Conservation (phyloP, 2,888 invertebrate genomes). For the Oscheius onirici region DNA sequence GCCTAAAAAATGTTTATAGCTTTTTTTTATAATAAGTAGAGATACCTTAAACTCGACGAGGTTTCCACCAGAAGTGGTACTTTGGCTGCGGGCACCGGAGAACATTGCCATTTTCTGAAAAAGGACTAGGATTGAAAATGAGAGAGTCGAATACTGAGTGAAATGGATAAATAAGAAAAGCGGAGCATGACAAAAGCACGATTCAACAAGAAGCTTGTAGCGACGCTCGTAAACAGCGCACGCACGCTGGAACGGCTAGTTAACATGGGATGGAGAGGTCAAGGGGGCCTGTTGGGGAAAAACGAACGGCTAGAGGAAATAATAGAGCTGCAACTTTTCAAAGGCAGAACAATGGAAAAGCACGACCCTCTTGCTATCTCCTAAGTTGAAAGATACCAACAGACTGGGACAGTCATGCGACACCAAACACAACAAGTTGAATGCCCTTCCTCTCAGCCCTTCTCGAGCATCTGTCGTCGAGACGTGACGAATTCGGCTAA, state of each 20-base stretch:
- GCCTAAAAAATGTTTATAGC: constrained; percentile 43
- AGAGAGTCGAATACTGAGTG: not conserved
- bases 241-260: not conserved
- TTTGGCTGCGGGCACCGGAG: constrained; percentile 40
- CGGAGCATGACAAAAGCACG: not conserved
- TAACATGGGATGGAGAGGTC: too few relatives aligned
- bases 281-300: too few relatives aligned
- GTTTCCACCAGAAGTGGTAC: constrained; percentile 37
- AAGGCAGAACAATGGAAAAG: too few relatives aligned
- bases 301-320: too few relatives aligned
- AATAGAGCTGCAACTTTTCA: too few relatives aligned
- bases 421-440: too few relatives aligned
- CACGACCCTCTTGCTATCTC: too few relatives aligned
- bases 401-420: too few relatives aligned
- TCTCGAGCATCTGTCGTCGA: too few relatives aligned
- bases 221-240: not conserved
- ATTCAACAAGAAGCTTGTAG: not conserved
- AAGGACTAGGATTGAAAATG: not conserved
- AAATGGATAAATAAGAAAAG: not conserved
- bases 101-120: constrained; percentile 41
- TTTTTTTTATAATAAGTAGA: not conserved
- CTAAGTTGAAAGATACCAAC: too few relatives aligned
- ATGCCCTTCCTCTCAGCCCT: too few relatives aligned
- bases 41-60: constrained; percentile 58
- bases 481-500: too few relatives aligned